Evolutionary conservation across 2,888 invertebrate genomes (phyloP).

Genomic region (Thalpophila matura): DNA sequence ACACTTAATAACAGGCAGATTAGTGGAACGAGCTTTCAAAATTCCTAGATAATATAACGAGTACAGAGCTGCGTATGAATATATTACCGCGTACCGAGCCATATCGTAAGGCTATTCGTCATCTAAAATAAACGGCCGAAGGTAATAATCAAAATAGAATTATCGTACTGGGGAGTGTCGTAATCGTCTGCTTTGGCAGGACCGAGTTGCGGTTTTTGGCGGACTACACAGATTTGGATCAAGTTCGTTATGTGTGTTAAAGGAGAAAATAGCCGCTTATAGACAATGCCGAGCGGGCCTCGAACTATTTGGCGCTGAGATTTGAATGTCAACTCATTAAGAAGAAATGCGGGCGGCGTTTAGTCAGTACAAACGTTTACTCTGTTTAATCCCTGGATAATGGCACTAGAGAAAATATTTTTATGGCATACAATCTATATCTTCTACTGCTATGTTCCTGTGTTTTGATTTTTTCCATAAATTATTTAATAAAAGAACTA

Average conservation of each 20-base stretch:
- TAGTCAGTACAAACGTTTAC: too few relatives aligned
- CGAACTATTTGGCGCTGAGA: conserved; percentile 55
- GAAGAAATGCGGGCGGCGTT: too few relatives aligned
- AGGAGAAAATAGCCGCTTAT: conserved; percentile 55
- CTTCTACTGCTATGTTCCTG: too few relatives aligned
- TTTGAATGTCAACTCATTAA: conserved; percentile 48
- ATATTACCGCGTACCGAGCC: conserved; percentile 70
- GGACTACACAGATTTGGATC: conserved; percentile 74
- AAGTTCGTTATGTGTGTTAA: conserved; percentile 63
- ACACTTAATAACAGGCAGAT: conserved; percentile 62
- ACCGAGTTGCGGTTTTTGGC: conserved; percentile 75
- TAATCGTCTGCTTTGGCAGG: conserved; percentile 86
- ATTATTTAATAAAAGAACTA: too few relatives aligned
- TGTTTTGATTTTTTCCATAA: too few relatives aligned
- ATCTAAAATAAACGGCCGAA: conserved; percentile 89
- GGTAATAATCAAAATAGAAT: conserved; percentile 91
- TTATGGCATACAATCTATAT: too few relatives aligned
- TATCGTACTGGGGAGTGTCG: conserved; percentile 85
- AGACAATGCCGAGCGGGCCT: conserved; percentile 57
- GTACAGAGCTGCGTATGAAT: conserved; percentile 70
- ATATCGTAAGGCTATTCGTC: conserved; percentile 85
- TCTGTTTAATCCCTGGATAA: too few relatives aligned
- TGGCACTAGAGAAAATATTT: too few relatives aligned
- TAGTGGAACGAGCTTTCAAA: conserved; percentile 86
- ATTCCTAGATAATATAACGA: conserved; percentile 88